Base-by-base conservation (phyloP, 2,888 invertebrate genomes). In the Sipha maydis region DNA sequence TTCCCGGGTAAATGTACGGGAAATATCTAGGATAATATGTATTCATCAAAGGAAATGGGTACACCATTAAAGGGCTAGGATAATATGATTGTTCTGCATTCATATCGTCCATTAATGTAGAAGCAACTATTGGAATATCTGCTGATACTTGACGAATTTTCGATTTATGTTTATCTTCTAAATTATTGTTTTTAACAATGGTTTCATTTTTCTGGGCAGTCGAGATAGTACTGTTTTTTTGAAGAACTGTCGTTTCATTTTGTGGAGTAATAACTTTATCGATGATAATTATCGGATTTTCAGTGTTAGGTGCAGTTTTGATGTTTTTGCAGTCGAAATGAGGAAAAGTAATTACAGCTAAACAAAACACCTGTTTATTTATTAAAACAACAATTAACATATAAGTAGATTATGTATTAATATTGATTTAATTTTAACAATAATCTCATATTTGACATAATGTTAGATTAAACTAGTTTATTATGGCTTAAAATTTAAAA, bases 11-110 rank as follows among this genome's bases (percentile, higher is more conserved):
- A 41, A 17, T 75, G 34, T 88, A 88, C 7, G 88, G 88, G 28
- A 82, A 88, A 19, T 88, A 88, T 82, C 75, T 73, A 3, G 88
- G 88, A 48, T 75, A 82, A 48, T 88, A 88, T 75, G 82, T 61
- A 19, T 82, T 88, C 73, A 82, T 75, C 88, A 88, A 75, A 3
- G 88, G 31, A 80, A 88, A 88, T 17, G 88, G 88, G 31, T 88
- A 88, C 8, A 67, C 14, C 61, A 82, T 75, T 21, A 82, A 67
- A 25, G 80, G 31, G 31, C 80, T 75, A 25, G 75, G 75, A 19
- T 88, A 75, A 73, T 34, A 85, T 4, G 86, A 41, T 56, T 86
- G 86, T 41, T 80, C 73, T 8, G 34, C 75, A 54, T 88, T 75
- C 75, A 76, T 88, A 67, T 67, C 31, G 7, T 88, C n/a, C 31